Conservation (phyloP, 2,797 vertebrate genomes). For the Rousettus madagascariensis region DNA sequence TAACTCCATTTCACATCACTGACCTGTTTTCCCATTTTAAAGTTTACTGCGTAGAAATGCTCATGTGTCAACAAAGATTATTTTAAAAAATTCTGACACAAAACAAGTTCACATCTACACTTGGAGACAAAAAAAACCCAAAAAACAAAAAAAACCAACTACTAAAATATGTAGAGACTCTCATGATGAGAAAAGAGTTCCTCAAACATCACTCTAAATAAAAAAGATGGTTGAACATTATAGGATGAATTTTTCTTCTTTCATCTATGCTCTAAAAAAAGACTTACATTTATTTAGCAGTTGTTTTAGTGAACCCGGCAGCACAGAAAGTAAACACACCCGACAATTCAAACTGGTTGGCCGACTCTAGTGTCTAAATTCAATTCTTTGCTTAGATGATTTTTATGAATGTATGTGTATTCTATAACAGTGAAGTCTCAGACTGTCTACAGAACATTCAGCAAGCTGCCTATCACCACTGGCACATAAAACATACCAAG, state of each 20-base stretch:
- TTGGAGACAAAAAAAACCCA: background rate
- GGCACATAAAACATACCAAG: background rate
- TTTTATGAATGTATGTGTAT: background rate
- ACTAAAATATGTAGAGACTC: background rate
- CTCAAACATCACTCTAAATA: background rate
- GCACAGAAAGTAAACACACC: background rate
- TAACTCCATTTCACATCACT: constrained; percentile 12
- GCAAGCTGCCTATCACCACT: background rate
- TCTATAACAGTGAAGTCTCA: background rate
- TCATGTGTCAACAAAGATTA: background rate
- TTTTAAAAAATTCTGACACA: background rate
- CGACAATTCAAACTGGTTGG: background rate
- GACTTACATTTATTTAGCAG: background rate
- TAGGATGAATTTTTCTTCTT: background rate
- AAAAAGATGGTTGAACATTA: background rate
- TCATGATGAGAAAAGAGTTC: background rate
- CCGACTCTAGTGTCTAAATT: background rate
- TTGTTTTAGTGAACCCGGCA: background rate
- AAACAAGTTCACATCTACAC: background rate
- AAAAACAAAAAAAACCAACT: background rate
- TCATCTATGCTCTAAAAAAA: background rate
- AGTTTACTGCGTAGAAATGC: background rate
- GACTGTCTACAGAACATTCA: background rate
- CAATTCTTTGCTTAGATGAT: background rate
- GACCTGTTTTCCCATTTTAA: constrained; percentile 39